phyloP scores from a whole-genome alignment of 2,797 vertebrate genomes.

The Linurgus olivaceus region DNA sequence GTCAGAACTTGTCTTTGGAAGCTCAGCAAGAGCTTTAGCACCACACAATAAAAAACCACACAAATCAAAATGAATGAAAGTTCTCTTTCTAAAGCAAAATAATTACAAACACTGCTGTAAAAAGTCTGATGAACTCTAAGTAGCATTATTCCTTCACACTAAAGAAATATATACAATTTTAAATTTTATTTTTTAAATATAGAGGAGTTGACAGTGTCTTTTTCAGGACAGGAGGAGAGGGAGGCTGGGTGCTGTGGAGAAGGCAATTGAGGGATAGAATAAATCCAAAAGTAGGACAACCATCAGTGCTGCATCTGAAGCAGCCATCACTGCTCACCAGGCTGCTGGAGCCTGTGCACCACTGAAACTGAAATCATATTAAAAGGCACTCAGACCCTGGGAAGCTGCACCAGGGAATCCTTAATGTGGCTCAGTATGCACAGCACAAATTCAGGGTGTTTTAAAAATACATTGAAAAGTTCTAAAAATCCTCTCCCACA shows the following conservation, averaged over 20 bases:
- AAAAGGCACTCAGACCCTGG: not conserved
- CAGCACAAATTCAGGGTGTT: not conserved
- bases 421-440: not conserved
- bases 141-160: not conserved
- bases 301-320: not conserved
- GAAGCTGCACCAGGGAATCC: not conserved
- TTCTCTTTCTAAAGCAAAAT: not conserved
- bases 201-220: not conserved
- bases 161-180: fast-evolving
- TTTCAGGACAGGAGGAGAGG: not conserved
- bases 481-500: not conserved
- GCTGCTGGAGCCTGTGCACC: not conserved
- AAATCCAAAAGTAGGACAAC: not conserved
- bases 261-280: not conserved
- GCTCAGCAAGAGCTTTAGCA: not conserved
- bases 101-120: not conserved
- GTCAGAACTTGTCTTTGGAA: not conserved
- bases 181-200: not conserved
- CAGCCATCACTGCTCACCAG: not conserved
- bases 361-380: not conserved
- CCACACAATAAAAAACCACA: not conserved
- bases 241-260: not conserved
- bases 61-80: not conserved
- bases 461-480: not conserved
- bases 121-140: not conserved